phyloP scores from a whole-genome alignment of 1,140 invertebrate species.

The Mycetomoellerius zeteki region DNA sequence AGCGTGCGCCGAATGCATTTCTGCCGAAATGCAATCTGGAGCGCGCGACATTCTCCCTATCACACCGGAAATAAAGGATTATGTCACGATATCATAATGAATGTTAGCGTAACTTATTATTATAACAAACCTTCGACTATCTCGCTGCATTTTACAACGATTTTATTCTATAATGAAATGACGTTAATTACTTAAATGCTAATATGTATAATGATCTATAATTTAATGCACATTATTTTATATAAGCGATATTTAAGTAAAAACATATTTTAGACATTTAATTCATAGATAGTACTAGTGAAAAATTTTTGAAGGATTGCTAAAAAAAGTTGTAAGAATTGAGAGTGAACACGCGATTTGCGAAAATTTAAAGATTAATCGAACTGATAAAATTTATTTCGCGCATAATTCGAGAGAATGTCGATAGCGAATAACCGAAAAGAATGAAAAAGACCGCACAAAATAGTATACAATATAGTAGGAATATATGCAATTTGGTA shows the following conservation, averaged over 20 bases:
- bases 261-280: not conserved
- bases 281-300: not conserved
- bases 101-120: conserved; percentile 26
- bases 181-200: not conserved
- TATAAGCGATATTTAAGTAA: not conserved
- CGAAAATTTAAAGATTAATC: conserved; percentile 13
- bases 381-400: conserved; percentile 31
- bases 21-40: conserved; percentile 62
- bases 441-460: not conserved
- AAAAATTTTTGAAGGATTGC: not conserved
- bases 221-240: not conserved
- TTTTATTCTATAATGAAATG: not conserved
- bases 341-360: not conserved
- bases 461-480: not conserved
- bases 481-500: not conserved
- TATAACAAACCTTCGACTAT: not conserved
- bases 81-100: conserved; percentile 51
- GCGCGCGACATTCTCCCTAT: conserved; percentile 62
- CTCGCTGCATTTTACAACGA: not conserved
- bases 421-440: not conserved
- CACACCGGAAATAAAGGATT: conserved; percentile 72
- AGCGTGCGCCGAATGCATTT: conserved; percentile 75
- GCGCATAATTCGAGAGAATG: not conserved
- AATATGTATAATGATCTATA: not conserved
- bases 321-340: not conserved